Conservation (phyloP, 2,797 vertebrate genomes). For the Silurus lanzhouensis region DNA sequence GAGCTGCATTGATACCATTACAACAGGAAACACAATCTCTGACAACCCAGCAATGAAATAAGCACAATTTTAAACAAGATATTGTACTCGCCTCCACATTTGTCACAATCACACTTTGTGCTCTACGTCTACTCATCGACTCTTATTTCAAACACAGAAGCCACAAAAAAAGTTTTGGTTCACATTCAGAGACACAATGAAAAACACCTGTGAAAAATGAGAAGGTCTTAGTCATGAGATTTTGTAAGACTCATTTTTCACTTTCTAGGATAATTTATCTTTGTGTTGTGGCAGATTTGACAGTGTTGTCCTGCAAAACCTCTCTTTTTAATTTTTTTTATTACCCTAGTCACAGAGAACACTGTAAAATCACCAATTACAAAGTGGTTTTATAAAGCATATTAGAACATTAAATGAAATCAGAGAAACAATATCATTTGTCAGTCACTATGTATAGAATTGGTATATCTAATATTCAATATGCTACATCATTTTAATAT, state of each 20-base stretch:
- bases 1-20: slow-evolving; percentile 32
- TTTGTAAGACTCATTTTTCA: slow-evolving; percentile 58
- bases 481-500: background rate
- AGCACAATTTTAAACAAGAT: slow-evolving; percentile 50
- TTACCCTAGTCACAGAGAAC: slow-evolving; percentile 41
- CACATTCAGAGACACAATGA: slow-evolving; percentile 46
- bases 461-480: background rate
- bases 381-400: background rate
- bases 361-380: slow-evolving; percentile 24
- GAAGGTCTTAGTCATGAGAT: slow-evolving; percentile 49
- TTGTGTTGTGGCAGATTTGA: slow-evolving; percentile 45
- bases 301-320: slow-evolving; percentile 37
- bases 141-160: slow-evolving; percentile 49
- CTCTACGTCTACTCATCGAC: slow-evolving; percentile 47
- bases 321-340: slow-evolving; percentile 40
- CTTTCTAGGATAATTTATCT: slow-evolving; percentile 60
- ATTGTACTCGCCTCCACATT: slow-evolving; percentile 43
- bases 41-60: slow-evolving; percentile 48
- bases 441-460: background rate
- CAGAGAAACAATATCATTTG: background rate
- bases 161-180: slow-evolving; percentile 51
- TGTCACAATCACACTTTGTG: slow-evolving; percentile 54
- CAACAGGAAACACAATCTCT: slow-evolving; percentile 37
- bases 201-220: slow-evolving; percentile 52
- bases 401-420: background rate